A percentile compares a stretch with the other conserved stretches of the same genome.
Evolutionary conservation across 1,140 invertebrate species (phyloP).

Genomic region (Diachasma alloeum): DNA sequence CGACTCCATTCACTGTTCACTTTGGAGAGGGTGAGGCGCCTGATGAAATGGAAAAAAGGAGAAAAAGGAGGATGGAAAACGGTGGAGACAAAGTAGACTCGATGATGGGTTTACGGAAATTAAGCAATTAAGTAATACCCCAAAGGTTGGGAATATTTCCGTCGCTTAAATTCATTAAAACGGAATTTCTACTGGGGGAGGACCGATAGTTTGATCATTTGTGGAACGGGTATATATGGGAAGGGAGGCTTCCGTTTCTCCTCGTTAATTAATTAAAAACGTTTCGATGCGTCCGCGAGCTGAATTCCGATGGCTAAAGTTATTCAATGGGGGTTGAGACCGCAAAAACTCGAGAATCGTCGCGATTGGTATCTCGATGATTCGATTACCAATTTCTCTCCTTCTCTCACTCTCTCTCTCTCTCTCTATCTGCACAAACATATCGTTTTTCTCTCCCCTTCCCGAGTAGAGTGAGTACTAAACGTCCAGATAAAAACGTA

Average conservation of each 20-base stretch:
- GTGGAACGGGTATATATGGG: constrained; percentile 6
- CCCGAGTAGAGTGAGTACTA: background rate
- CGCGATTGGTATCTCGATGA: constrained; percentile 11
- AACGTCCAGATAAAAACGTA: background rate
- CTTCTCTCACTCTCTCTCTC: too few species aligned
- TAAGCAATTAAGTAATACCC: constrained; percentile 52
- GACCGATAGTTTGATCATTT: constrained; percentile 2
- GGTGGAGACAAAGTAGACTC: constrained; percentile 35
- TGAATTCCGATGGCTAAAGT: constrained; percentile 15
- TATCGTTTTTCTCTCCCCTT: background rate
- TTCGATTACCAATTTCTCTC: constrained; percentile 2
- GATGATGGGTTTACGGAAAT: constrained; percentile 54
- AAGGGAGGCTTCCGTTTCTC: constrained; percentile 16
- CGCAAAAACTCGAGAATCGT: constrained; percentile 6
- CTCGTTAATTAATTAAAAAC: constrained; percentile 19
- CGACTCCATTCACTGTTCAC: constrained; percentile 1
- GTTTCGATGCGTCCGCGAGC: constrained; percentile 1
- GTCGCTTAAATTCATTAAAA: constrained; percentile 5
- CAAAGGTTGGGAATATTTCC: constrained; percentile 1
- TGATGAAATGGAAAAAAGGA: constrained; percentile 7
- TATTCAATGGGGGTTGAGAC: constrained; percentile 10
- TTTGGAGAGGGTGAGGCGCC: background rate
- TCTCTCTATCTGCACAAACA: background rate
- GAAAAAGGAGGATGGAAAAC: constrained; percentile 18
- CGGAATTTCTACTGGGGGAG: background rate